Percentiles rank a stretch among this genome's conserved stretches.
Conservation (phyloP, 2,113 vertebrate genomes). For the Vicugna pacos region DNA sequence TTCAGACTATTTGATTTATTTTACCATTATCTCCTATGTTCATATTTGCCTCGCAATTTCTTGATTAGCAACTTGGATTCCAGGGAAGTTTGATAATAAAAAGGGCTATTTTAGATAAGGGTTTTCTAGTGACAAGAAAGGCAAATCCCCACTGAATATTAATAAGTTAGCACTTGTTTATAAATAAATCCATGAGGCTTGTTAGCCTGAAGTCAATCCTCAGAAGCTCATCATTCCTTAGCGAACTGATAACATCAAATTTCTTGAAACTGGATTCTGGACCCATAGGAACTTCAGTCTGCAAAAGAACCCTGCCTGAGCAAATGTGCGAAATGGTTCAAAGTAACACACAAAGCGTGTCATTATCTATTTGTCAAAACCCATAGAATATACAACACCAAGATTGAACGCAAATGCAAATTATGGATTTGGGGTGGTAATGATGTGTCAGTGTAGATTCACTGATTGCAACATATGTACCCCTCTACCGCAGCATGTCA, state of each 20-base stretch:
- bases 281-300: neutral
- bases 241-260: neutral
- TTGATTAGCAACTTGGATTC: neutral
- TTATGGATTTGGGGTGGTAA: neutral
- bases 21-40: neutral
- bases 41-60: neutral
- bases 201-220: neutral
- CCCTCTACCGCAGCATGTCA: neutral
- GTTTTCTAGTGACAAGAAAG: constrained; percentile 14
- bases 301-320: neutral
- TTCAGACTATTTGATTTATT: neutral
- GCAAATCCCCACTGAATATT: neutral
- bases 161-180: neutral
- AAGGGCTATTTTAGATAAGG: neutral
- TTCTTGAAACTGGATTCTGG: constrained; percentile 18
- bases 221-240: neutral
- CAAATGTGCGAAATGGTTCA: neutral
- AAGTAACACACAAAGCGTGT: neutral
- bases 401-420: neutral
- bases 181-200: neutral
- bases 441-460: neutral
- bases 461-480: neutral
- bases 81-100: neutral
- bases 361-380: neutral
- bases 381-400: neutral